Base-by-base conservation (phyloP, 2,797 vertebrate genomes). In the Platalea minor region DNA sequence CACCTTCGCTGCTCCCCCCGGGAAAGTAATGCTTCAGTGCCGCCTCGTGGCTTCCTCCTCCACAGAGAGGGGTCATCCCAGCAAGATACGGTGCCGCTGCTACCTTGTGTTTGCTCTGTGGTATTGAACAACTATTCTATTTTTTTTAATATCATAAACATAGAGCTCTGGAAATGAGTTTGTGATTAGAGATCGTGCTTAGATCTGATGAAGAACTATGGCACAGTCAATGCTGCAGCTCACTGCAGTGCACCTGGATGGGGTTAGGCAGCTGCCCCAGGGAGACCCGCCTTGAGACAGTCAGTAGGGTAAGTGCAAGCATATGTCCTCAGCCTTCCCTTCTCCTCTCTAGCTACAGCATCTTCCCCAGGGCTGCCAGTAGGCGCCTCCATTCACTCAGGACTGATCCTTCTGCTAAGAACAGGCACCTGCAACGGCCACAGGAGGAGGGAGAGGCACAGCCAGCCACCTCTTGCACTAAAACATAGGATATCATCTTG, bases 251-350 rank as follows among this genome's bases (percentile, higher is more conserved):
- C 16, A 10, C 7, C 15, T 7, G 17, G 17, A 33, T 19, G 29
- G 13, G 21, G 3, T 35, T 21, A 46, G 11, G 35, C 17, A 31
- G 10, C 28, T 50, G 35, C 26, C 7, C 19, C 6, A 4, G 5
- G 0, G 1, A 64, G 4, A 74, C 15, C 8, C 1, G 0, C 16
- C 48, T 41, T 48, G 48, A 41, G 50, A 73, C 2, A 31, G 23
- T 46, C 16, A 16, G 61, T 3, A 39, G 54, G 21, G 14, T 20
- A 51, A 46, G 17, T 17, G 8, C 21, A 69, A 70, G 5, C 6
- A 2, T 9, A 12, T 0, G 6, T 39, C 26, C 43, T 89, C 59
- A 63, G 33, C 51, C 14, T 86, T 67, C 25, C 19, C 12, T 85
- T 86, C n/a, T 46, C 8, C 57, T 61, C 53, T 51, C 6, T 11